Base-by-base conservation (phyloP, 2,797 vertebrate species). In the Enteromius argenteus region DNA sequence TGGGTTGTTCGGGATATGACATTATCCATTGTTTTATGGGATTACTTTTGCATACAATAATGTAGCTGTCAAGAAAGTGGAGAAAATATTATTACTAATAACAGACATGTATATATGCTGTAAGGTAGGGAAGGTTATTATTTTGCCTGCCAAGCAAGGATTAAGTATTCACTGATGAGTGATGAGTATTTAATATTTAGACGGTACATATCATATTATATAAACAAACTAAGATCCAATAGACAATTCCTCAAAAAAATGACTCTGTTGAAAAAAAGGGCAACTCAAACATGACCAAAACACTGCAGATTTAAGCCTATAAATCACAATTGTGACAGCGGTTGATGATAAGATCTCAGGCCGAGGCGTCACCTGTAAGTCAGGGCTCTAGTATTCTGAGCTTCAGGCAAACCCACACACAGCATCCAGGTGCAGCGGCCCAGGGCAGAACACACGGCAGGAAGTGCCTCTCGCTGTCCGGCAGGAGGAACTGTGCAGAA, bases 391-490 rank as follows among this genome's bases (percentile, higher is more conserved):
- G 15, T 5, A 66, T 60, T 79, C 30, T 7, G 39, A 83, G 60
- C 76, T 73, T 58, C 42, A 39, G n/a, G 60, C 32, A 77, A 60
- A 78, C 15, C 56, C 85, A 85, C 80, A 85, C 80, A 75, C 76
- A 89, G 32, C 77, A 19, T 72, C 32, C 89, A 93, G 91, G 83
- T 91, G 90, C 74, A 79, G 79, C 78, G 21, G 69, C 84, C 84
- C 71, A 49, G 27, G 67, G 83, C 76, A 39, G 39, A 23, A 71
- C 27, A 9, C 1, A 35, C 53, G 2, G 66, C 66, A 23, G 77
- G 85, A 56, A 51, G 35, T 76, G 58, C 10, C 23, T 19, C 23
- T 15, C 14, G 17, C 67, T 10, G 44, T 3, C 11, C 42, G 71
- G 44, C 69, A 42, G 32, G 14, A 78, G 76, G 60, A 81, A 56